Conservation (phyloP, 2,113 vertebrate species). For the Vanacampus margaritifer region DNA sequence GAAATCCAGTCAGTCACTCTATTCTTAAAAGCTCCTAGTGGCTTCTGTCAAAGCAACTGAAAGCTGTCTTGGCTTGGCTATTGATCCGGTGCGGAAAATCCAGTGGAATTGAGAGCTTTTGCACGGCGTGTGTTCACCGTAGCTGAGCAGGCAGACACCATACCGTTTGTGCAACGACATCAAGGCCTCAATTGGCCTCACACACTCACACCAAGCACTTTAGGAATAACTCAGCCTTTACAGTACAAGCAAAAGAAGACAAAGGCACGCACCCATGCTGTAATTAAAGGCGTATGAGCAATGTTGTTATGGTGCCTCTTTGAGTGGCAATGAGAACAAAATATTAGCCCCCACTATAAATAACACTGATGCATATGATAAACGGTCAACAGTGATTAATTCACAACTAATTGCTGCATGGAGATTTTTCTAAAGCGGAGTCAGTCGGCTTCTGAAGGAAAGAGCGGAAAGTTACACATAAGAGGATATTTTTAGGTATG, state of each 20-base stretch:
- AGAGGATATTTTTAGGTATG: not conserved
- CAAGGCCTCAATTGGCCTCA: slow-evolving; percentile 13
- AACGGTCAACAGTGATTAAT: slow-evolving; percentile 24
- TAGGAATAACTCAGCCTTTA: slow-evolving; percentile 31
- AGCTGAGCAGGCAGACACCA: slow-evolving; percentile 26
- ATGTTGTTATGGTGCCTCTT: slow-evolving; percentile 13
- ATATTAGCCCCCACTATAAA: slow-evolving; percentile 6
- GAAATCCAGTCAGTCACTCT: slow-evolving; percentile 15
- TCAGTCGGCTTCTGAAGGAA: slow-evolving; percentile 5
- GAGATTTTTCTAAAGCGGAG: slow-evolving; percentile 23
- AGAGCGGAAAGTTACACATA: not conserved
- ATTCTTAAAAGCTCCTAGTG: slow-evolving; percentile 28
- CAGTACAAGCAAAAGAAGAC: slow-evolving; percentile 15
- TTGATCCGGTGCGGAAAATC: slow-evolving; percentile 47
- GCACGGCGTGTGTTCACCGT: slow-evolving; percentile 17
- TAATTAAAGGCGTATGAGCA: slow-evolving; percentile 28
- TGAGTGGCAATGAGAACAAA: slow-evolving; percentile 8
- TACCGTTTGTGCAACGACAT: slow-evolving; percentile 4
- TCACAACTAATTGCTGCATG: slow-evolving; percentile 25
- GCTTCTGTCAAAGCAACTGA: slow-evolving; percentile 46
- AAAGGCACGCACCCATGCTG: slow-evolving; percentile 12
- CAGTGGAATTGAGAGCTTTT: slow-evolving; percentile 35
- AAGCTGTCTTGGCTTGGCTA: slow-evolving; percentile 42
- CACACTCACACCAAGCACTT: slow-evolving; percentile 12
- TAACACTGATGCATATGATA: slow-evolving; percentile 16